Evolutionary conservation across 2,113 vertebrate species (phyloP), one percentile per base, ranked within the genome.

Genomic region (Sylvia atricapilla): DNA sequence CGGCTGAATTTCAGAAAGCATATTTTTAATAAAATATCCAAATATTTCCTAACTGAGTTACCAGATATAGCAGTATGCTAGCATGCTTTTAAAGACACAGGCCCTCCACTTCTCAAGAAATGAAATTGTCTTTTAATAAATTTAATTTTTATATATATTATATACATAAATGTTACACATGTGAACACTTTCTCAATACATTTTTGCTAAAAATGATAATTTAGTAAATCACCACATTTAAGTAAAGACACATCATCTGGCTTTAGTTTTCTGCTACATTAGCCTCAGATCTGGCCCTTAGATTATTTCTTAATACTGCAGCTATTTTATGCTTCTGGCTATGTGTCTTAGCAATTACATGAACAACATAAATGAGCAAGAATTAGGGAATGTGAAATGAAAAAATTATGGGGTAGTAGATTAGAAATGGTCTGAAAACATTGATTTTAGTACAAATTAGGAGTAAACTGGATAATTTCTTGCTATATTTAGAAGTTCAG

Each of bases 241-340:
- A 90, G 16, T 92, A 83, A 88, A 91, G 41, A 22, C 31, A 33
- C 23, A 8, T 90, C 41, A 85, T 83, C 49, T 83, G 46, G 15
- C 23, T 88, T 96, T 77, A 81, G 63, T 77, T 92, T 96, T 93
- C 90, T 93, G 58, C 63, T 90, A 66, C 75, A 73, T 90, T 92
- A 92, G 22, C 27, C 37, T 77, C 58, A 93, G n/a, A 46, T 86
- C 22, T 66, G 35, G 2, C 15, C 19, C n/a, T 85, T 77, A 91
- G 27, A 70, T 87, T 86, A 63, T 69, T 83, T 86, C 39, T 83
- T 85, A 70, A 77, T 94, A 83, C 24, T 59, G 70, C 30, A 73
- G 6, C 46, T 76, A 46, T 76, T 91, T 91, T 60, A 39, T 81
- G n/a, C 15, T 79, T 95, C 19, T 79, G 63, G 15, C 47, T 85